These are phyloP conservation scores for Dendrolimus houi DNA, from an alignment of 2,888 invertebrate species.

Conservation along the genomic window DNA sequence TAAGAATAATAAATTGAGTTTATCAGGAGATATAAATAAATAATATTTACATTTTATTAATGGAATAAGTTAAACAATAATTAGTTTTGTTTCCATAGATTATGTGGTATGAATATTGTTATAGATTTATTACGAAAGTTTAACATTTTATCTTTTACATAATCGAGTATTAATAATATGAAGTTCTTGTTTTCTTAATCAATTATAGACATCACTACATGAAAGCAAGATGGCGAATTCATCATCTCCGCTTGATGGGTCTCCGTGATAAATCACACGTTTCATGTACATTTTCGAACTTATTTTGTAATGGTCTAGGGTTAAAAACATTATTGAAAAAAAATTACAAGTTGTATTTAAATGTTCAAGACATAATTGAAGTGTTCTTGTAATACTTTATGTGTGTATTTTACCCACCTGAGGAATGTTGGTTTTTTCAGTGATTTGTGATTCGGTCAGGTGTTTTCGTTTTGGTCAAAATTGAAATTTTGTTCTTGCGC, in stretches of 20 bases:
- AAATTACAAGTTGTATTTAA: constrained; percentile 34
- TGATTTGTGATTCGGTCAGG: constrained; percentile 78
- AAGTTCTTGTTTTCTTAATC: not conserved
- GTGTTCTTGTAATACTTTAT: constrained; percentile 32
- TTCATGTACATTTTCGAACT: constrained; percentile 57
- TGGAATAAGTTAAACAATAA: no score
- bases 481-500: constrained; percentile 74
- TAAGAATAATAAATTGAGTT: no score
- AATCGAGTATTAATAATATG: no score
- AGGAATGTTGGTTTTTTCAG: constrained; percentile 80
- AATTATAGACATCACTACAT: constrained; percentile 20
- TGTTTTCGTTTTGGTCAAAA: constrained; percentile 72
- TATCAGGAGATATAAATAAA: no score
- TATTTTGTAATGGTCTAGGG: constrained; percentile 48
- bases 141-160: no score
- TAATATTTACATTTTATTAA: no score
- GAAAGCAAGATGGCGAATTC: constrained; percentile 76
- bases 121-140: no score
- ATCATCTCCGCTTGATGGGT: constrained; percentile 71
- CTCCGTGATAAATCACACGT: constrained; percentile 60
- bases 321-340: constrained; percentile 37
- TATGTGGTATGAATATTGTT: no score
- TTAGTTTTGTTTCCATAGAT: no score
- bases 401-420: constrained; percentile 77
- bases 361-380: constrained; percentile 38